Percentiles rank a stretch among this genome's conserved stretches.
These are phyloP conservation scores for Vipera latastei DNA, from an alignment of 2,797 vertebrate species.

Conservation along the genomic window DNA sequence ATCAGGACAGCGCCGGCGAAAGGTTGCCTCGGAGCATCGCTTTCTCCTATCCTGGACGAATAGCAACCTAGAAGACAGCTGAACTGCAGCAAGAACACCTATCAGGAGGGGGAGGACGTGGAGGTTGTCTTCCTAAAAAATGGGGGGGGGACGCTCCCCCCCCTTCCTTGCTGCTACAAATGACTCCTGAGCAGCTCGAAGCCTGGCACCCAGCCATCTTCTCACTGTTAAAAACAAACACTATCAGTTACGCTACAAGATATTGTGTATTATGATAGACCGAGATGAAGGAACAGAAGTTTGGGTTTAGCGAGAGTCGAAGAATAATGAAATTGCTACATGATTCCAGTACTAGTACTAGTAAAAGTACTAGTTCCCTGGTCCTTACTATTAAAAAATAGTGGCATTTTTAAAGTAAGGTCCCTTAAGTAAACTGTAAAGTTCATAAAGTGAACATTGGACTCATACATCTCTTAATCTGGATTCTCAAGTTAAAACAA, in stretches of 20 bases:
- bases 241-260: background rate
- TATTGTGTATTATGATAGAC: background rate
- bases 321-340: background rate
- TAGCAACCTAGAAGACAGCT: background rate
- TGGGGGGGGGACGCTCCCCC: background rate
- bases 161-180: background rate
- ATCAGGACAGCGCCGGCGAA: constrained; percentile 49
- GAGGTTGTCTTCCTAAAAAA: background rate
- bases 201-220: background rate
- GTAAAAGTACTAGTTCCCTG: background rate
- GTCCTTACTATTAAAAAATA: background rate
- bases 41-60: background rate
- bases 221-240: background rate
- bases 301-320: background rate
- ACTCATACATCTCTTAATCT: background rate
- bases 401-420: background rate
- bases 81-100: background rate
- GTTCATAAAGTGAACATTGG: background rate
- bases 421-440: background rate
- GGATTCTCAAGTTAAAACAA: background rate
- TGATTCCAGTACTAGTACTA: no score
- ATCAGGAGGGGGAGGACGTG: background rate
- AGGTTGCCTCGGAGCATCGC: constrained; percentile 34
- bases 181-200: background rate
- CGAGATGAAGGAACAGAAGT: background rate